These are phyloP conservation scores for Aphelenchoides besseyi DNA, from an alignment of 1,140 invertebrate species.

Conservation along the genomic window DNA sequence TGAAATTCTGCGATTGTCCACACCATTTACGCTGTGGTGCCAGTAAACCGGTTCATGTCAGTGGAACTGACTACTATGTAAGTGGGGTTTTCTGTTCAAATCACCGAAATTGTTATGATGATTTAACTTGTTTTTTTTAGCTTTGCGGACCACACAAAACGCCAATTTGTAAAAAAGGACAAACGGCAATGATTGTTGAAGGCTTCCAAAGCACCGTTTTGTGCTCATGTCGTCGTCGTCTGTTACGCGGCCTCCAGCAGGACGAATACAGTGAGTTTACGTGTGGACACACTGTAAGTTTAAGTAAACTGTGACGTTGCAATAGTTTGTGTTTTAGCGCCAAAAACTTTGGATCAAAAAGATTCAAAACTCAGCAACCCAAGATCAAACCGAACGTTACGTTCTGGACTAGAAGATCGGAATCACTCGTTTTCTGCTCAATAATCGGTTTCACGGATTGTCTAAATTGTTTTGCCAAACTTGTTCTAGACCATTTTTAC, in stretches of 20 bases:
- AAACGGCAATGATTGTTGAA: neutral
- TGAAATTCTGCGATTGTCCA: neutral
- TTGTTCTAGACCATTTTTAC: too few relatives aligned
- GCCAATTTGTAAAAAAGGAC: neutral
- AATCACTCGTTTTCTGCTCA: neutral
- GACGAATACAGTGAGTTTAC: neutral
- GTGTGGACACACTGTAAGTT: neutral
- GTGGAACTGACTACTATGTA: neutral
- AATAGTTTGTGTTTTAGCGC: neutral
- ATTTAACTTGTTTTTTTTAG: neutral
- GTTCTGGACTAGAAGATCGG: neutral
- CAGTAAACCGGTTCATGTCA: neutral
- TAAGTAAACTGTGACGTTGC: too few relatives aligned
- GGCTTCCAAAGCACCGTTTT: neutral
- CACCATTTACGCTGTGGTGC: neutral
- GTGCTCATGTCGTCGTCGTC: neutral
- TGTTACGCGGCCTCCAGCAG: neutral
- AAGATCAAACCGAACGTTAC: neutral
- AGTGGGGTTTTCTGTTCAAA: neutral
- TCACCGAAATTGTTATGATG: too few relatives aligned
- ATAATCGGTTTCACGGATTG: too few relatives aligned
- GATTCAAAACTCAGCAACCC: neutral
- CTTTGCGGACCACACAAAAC: neutral
- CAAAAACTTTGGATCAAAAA: neutral
- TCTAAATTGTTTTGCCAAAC: too few relatives aligned